phyloP scores from a whole-genome alignment of 2,797 vertebrate genomes.

The Cossypha polioptera region DNA sequence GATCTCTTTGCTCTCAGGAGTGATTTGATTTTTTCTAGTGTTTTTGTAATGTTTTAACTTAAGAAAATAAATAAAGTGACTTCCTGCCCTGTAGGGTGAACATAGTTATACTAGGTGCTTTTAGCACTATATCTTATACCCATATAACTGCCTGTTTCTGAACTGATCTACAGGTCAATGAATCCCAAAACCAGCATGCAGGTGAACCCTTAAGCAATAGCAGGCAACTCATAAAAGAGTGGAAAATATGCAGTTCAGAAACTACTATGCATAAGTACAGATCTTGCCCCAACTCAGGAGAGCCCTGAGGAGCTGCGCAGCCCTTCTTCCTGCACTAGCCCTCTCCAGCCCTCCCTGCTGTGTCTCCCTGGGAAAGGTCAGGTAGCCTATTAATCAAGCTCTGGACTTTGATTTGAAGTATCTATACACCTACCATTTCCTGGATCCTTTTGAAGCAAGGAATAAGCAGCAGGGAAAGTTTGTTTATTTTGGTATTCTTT shows the following conservation, averaged over 20 bases:
- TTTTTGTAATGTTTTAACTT: not conserved
- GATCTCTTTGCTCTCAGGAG: not conserved
- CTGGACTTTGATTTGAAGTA: not conserved
- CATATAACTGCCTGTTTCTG: not conserved
- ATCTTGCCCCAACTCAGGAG: rapidly evolving
- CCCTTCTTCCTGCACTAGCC: rapidly evolving
- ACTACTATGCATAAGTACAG: not conserved
- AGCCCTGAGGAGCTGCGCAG: rapidly evolving
- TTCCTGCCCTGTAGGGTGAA: not conserved
- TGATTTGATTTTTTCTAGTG: not conserved
- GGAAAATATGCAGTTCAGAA: not conserved
- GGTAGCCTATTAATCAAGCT: not conserved
- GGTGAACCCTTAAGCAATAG: not conserved
- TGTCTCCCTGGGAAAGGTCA: not conserved
- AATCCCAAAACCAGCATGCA: not conserved
- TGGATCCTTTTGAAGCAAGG: not conserved
- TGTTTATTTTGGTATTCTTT: not conserved
- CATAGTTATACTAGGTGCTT: not conserved
- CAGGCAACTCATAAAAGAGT: not conserved
- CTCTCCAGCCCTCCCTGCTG: not conserved
- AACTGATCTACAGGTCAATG: not conserved
- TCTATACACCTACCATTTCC: rapidly evolving
- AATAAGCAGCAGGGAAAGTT: not conserved
- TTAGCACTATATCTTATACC: not conserved
- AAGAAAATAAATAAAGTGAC: not conserved